These are phyloP conservation scores for Diplosoma virens DNA, from an alignment of 23 tunicate species.

Conservation along the genomic window DNA sequence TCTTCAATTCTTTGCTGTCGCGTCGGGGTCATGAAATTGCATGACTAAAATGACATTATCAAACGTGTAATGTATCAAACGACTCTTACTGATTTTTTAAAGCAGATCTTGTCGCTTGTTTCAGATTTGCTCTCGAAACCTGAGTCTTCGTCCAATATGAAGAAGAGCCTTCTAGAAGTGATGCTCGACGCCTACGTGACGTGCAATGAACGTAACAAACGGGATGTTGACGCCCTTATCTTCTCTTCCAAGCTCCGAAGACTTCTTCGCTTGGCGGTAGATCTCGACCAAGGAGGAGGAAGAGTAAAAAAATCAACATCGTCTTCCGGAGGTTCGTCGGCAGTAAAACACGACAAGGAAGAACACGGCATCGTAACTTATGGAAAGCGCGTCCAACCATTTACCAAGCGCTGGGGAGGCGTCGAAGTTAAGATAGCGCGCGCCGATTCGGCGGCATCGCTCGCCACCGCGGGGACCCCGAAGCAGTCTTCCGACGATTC, in stretches of 20 bases:
- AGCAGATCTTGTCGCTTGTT: neutral
- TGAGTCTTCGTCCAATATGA: neutral
- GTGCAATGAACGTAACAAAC: slow-evolving; percentile 2
- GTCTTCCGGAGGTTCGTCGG: neutral
- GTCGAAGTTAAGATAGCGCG: slow-evolving; percentile 1
- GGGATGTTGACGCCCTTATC: neutral
- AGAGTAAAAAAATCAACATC: neutral
- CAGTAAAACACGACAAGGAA: neutral
- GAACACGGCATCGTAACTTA: slow-evolving; percentile 19
- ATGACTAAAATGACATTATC: no score
- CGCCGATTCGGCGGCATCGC: slow-evolving; percentile 8
- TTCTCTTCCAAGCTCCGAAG: slow-evolving; percentile 67
- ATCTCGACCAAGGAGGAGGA: slow-evolving; percentile 51
- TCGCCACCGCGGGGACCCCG: neutral
- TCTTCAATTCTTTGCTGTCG: no score
- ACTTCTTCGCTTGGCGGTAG: slow-evolving; percentile 54
- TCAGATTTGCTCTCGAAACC: slow-evolving; percentile 11
- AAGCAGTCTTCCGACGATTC: neutral
- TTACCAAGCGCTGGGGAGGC: neutral
- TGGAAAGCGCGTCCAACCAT: slow-evolving; percentile 39
- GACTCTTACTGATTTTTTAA: neutral
- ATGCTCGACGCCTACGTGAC: slow-evolving; percentile 36
- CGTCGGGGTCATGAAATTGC: no score
- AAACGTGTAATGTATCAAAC: neutral
- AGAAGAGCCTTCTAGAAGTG: slow-evolving; percentile 2